Percentiles rank a stretch among this genome's conserved stretches.
phyloP scores from a whole-genome alignment of 2,888 invertebrate genomes.

The Leptopilina myrica region DNA sequence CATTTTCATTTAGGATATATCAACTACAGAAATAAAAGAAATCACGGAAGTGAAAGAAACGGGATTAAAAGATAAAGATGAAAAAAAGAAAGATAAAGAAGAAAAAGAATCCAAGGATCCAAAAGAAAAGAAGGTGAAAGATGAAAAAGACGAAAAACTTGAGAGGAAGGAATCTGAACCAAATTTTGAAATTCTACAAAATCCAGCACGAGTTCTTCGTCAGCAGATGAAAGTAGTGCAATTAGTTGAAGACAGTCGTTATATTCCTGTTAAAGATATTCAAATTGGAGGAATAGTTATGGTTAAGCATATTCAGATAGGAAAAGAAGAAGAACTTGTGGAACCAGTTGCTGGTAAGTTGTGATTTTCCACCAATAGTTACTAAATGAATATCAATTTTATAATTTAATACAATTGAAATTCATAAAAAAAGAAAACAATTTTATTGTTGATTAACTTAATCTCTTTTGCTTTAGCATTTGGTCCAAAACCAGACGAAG shows the following conservation, averaged over 20 bases:
- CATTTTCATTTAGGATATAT: conserved; percentile 64
- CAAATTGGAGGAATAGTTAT: conserved; percentile 97
- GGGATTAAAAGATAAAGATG: conserved; percentile 71
- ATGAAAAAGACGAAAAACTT: conserved; percentile 73
- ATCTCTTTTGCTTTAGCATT: conserved; percentile 79
- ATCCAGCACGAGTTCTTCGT: conserved; percentile 96
- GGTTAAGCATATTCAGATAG: conserved; percentile 90
- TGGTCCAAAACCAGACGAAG: conserved; percentile 94
- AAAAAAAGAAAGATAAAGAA: conserved; percentile 78
- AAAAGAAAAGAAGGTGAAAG: conserved; percentile 76
- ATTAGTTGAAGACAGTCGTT: conserved; percentile 88
- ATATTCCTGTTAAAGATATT: conserved; percentile 92
- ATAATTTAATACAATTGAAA: background rate
- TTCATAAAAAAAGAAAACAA: conserved; percentile 32
- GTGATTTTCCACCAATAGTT: background rate
- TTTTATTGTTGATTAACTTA: conserved; percentile 39
- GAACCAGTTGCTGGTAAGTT: conserved; percentile 88
- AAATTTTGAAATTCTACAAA: conserved; percentile 91
- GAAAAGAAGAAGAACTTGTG: conserved; percentile 87
- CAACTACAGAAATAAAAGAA: conserved; percentile 68
- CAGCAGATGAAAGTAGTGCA: conserved; percentile 90
- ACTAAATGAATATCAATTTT: background rate
- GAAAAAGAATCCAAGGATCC: conserved; percentile 75
- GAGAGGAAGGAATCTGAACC: conserved; percentile 93
- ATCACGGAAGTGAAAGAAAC: conserved; percentile 69